These are phyloP conservation scores for Andricus grossulariae DNA, from an alignment of 1,140 invertebrate species.

Conservation along the genomic window DNA sequence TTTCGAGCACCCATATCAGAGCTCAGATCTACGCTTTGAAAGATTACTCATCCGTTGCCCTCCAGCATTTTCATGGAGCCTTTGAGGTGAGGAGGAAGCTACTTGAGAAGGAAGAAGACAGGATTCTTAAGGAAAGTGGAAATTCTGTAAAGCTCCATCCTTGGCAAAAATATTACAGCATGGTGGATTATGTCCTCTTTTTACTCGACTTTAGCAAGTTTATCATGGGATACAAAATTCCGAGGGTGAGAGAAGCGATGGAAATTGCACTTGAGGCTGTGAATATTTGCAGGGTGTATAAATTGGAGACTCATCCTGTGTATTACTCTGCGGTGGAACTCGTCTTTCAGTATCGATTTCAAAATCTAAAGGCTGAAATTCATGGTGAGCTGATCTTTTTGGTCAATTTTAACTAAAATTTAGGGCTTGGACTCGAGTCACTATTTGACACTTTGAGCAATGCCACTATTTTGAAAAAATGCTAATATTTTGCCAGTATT, in stretches of 20 bases:
- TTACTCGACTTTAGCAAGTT: conserved; percentile 61
- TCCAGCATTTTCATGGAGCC: conserved; percentile 66
- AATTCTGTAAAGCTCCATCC: conserved; percentile 6
- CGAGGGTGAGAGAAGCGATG: conserved; percentile 33
- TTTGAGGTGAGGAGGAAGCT: conserved; percentile 57
- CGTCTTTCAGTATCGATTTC: conserved; percentile 18
- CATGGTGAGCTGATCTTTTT: not conserved
- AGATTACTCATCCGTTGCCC: conserved; percentile 47
- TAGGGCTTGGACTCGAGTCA: too few species aligned
- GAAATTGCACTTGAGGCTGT: conserved; percentile 46
- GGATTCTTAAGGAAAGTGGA: not conserved
- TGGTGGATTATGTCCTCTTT: conserved; percentile 56
- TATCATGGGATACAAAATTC: conserved; percentile 37
- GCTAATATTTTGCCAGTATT: too few species aligned
- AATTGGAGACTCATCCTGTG: conserved; percentile 59
- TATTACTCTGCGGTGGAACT: conserved; percentile 44
- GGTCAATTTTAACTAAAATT: conserved; percentile 7
- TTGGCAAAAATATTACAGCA: conserved; percentile 50
- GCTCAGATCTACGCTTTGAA: conserved; percentile 65
- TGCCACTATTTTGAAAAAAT: too few species aligned
- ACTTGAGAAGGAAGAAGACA: conserved; percentile 42
- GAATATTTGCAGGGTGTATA: conserved; percentile 50
- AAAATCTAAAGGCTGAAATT: not conserved
- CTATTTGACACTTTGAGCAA: too few species aligned
- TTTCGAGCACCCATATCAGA: conserved; percentile 60